Percentiles rank a stretch among this genome's conserved stretches.
These are phyloP conservation scores for Mnemiopsis leidyi DNA, from an alignment of 37 sponge, comb jelly and placozoan species.

Conservation along the genomic window DNA sequence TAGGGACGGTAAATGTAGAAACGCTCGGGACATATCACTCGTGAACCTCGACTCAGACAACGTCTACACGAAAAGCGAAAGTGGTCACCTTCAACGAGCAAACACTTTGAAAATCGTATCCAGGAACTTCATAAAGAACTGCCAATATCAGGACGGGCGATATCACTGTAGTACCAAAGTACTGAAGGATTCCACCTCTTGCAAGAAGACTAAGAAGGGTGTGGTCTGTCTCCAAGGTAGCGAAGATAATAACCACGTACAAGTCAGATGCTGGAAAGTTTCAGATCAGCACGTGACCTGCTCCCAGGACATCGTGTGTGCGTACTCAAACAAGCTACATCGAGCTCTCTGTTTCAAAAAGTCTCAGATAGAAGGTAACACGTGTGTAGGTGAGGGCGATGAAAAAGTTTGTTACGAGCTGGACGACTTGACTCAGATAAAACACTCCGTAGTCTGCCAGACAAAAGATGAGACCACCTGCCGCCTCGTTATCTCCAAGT, in stretches of 20 bases:
- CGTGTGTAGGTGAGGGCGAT: not conserved
- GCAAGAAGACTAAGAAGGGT: not conserved
- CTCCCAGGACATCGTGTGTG: not conserved
- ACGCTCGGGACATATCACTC: not conserved
- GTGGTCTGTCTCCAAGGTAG: not conserved
- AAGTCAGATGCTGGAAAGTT: not conserved
- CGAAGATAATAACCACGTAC: not conserved
- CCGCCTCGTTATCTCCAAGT: not conserved
- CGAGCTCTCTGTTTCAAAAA: not conserved
- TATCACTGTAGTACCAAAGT: not conserved
- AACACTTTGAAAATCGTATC: not conserved
- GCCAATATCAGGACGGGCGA: not conserved
- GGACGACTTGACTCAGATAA: not conserved
- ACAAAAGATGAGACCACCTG: not conserved
- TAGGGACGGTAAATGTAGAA: not conserved
- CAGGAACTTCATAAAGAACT: not conserved
- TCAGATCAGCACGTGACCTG: not conserved
- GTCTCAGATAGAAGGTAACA: not conserved
- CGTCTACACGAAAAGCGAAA: not conserved
- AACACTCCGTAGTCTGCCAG: not conserved
- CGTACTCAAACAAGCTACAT: not conserved
- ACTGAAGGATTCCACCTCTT: not conserved
- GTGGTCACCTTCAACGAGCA: not conserved
- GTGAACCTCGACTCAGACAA: not conserved
- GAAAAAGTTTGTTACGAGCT: conserved; percentile 1